Percentiles rank a stretch among this genome's conserved stretches.
phyloP scores from a whole-genome alignment of 2,113 vertebrate genomes.

The Carlito syrichta region DNA sequence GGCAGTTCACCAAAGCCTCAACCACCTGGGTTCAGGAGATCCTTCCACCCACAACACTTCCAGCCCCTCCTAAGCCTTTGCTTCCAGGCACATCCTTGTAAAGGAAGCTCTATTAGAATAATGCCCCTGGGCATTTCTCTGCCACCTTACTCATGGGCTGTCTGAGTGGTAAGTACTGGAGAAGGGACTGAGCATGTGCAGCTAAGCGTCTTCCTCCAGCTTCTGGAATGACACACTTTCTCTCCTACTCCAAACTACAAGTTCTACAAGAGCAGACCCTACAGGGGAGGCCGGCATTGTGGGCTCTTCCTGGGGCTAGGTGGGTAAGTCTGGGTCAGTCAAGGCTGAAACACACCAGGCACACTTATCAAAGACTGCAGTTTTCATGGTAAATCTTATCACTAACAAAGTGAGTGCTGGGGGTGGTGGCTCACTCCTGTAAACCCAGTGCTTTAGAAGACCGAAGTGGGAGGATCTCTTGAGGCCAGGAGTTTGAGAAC shows the following conservation, averaged over 20 bases:
- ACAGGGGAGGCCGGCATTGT: fast-evolving
- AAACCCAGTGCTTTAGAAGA: too few species aligned
- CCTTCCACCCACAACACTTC: too few species aligned
- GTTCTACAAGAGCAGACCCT: neutral
- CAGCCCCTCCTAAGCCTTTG: too few species aligned
- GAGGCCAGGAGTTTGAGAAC: too few species aligned
- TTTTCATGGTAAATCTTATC: neutral
- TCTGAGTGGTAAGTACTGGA: neutral
- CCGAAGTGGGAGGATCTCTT: too few species aligned
- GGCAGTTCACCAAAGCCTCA: too few species aligned
- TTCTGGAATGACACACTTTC: neutral
- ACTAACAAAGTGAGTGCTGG: neutral
- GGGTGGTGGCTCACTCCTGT: too few species aligned
- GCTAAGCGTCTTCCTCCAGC: neutral
- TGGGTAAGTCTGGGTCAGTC: neutral
- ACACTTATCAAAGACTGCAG: neutral
- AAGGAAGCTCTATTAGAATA: neutral
- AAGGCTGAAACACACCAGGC: neutral
- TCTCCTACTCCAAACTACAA: neutral
- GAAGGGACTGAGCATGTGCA: neutral
- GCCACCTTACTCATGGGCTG: neutral
- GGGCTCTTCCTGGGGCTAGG: neutral
- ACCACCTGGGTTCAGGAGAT: too few species aligned
- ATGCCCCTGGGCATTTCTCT: neutral
- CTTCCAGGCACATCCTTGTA: too few species aligned